Evolutionary conservation across 2,888 invertebrate species (phyloP), one percentile per base, ranked within the genome.

Genomic region (Boloria selene): DNA sequence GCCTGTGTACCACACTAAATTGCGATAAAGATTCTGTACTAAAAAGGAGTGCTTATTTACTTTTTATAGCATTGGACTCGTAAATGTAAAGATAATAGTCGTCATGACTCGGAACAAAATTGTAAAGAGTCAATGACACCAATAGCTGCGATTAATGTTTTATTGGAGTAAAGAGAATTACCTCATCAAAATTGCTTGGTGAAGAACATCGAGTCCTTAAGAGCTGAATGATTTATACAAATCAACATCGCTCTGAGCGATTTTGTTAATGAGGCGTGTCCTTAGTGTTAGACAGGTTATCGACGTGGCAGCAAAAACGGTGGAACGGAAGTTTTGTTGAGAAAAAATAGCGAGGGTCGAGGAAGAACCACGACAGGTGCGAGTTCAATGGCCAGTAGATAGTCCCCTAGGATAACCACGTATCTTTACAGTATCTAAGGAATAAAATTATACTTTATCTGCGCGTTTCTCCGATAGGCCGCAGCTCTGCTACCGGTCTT

Each of bases 261-360:
- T 85, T 84, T 80, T 77, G 83, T 85, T 89, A 91, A 90, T 89
- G 89, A 90, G 83, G 79, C 88, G 86, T 86, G 84, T 86, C 89
- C 84, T 85, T 79, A 83, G 82, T 85, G 86, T 87, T 85, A 76
- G 83, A 79, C 86, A 82, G 86, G 87, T 87, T 90, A 88, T 87
- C 85, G 89, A 83, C 83, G 80, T 84, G 78, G 81, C 79, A 81
- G 84, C 79, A 91, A 91, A 90, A 90, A 90, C 82, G 70, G 73
- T 82, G 76, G 82, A 82, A 85, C 90, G 91, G 90, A 91, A 91
- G 90, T 88, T 73, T 74, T 74, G 79, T 77, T 77, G 79, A 77
- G 82, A 90, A 90, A 90, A 90, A 91, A 90, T 84, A 75, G 79
- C 79, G 79, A 82, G 87, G 86, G 85, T 81, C 81, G 82, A 77